phyloP scores from a whole-genome alignment of 2,888 invertebrate genomes.

The Thelaira solivaga region DNA sequence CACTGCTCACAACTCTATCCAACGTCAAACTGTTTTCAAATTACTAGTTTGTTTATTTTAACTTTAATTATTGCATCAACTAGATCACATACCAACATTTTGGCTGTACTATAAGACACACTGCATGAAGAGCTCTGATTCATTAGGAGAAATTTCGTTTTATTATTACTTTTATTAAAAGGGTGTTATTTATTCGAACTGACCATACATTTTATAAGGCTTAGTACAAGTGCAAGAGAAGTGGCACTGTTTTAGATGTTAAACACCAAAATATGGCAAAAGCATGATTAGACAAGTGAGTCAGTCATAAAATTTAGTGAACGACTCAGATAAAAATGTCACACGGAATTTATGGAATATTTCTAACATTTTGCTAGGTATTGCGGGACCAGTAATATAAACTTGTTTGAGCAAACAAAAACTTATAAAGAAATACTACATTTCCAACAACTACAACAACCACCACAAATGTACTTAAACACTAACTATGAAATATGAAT shows the following conservation, averaged over 20 bases:
- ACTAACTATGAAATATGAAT: not conserved
- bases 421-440: not conserved
- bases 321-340: slow-evolving; percentile 42
- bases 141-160: too few species aligned
- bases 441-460: not conserved
- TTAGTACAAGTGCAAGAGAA: slow-evolving; percentile 17
- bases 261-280: slow-evolving; percentile 34
- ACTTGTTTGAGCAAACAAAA: not conserved
- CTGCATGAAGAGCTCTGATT: too few species aligned
- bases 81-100: too few species aligned
- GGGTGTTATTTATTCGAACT: not conserved
- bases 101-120: too few species aligned
- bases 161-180: too few species aligned
- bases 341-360: slow-evolving; percentile 30
- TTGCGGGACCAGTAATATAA: too few species aligned
- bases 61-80: too few species aligned
- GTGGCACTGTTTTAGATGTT: slow-evolving; percentile 38
- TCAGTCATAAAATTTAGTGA: slow-evolving; percentile 54
- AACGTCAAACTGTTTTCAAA: too few species aligned
- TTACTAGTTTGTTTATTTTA: too few species aligned
- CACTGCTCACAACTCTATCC: too few species aligned
- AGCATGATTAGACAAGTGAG: slow-evolving; percentile 61
- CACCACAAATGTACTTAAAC: too few species aligned
- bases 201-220: not conserved
- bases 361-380: not conserved